These are phyloP conservation scores for Gymnobelideus leadbeateri DNA, from an alignment of 2,113 vertebrate species.

Conservation along the genomic window DNA sequence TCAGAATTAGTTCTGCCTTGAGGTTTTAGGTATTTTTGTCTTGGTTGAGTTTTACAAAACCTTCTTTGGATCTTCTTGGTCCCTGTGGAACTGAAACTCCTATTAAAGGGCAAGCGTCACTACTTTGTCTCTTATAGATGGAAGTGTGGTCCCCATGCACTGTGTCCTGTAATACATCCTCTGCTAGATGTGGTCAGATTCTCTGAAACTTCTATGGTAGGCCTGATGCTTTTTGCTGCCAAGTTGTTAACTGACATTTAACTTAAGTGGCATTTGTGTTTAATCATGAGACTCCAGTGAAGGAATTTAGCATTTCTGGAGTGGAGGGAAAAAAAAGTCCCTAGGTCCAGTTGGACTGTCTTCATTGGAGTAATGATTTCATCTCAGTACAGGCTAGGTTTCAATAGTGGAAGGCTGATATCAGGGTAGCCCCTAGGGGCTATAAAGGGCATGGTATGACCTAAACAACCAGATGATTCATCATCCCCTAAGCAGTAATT, in stretches of 20 bases:
- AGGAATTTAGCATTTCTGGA: not conserved
- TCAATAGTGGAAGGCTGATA: not conserved
- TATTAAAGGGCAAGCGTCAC: not conserved
- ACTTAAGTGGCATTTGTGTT: not conserved
- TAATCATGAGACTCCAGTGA: not conserved
- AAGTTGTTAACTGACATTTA: not conserved
- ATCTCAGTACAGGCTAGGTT: not conserved
- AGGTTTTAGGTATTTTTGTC: not conserved
- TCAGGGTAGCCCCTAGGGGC: not conserved
- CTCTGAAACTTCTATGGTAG: not conserved
- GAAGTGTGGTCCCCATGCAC: not conserved
- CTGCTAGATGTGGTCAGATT: not conserved
- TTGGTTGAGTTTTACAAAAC: not conserved
- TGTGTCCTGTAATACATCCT: not conserved
- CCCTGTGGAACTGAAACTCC: not conserved
- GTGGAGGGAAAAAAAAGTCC: not conserved
- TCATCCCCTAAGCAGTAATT: not conserved
- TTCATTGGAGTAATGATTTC: not conserved
- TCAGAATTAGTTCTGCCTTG: not conserved
- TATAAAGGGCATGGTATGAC: not conserved
- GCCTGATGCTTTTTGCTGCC: not conserved
- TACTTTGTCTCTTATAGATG: not conserved
- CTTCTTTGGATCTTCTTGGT: not conserved
- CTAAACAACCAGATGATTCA: not conserved
- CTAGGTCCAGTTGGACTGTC: not conserved